Percentiles rank a stretch among this genome's conserved stretches.
Evolutionary conservation across 2,113 vertebrate species (phyloP).

Genomic region (Xiphophorus maculatus): DNA sequence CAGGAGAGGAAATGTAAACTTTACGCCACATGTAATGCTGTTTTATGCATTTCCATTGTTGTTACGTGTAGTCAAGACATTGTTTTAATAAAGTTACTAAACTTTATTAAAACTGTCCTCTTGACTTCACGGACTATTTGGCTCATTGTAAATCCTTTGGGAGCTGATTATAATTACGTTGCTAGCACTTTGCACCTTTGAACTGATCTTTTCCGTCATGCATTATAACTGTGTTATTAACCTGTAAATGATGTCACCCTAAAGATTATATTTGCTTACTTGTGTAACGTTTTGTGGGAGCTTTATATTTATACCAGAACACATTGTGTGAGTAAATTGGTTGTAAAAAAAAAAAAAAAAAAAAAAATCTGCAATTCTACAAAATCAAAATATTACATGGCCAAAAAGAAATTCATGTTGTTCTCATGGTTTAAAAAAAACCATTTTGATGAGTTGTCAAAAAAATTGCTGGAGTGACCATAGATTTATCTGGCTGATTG

Average conservation of each 20-base stretch:
- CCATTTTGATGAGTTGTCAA: too few species aligned
- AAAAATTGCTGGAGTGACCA: too few species aligned
- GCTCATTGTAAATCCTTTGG: neutral
- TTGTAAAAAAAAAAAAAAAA: too few species aligned
- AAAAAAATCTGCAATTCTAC: too few species aligned
- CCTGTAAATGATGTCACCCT: neutral
- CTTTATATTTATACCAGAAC: neutral
- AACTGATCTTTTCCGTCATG: neutral
- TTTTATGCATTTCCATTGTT: neutral
- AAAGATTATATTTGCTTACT: neutral
- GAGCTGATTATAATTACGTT: too few species aligned
- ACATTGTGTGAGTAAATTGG: neutral
- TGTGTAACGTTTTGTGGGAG: neutral
- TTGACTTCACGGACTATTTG: neutral
- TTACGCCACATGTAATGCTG: neutral
- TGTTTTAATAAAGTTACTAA: neutral
- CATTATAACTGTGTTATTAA: neutral
- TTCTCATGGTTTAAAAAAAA: too few species aligned
- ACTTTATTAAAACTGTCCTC: too few species aligned
- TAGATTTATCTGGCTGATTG: too few species aligned
- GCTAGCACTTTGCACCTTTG: constrained; percentile 5
- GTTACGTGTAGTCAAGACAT: neutral
- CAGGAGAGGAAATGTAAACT: neutral
- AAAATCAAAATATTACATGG: too few species aligned
- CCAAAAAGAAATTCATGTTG: too few species aligned